These are phyloP conservation scores for Pristiophorus japonicus DNA, from an alignment of 2,113 vertebrate genomes.

Conservation along the genomic window DNA sequence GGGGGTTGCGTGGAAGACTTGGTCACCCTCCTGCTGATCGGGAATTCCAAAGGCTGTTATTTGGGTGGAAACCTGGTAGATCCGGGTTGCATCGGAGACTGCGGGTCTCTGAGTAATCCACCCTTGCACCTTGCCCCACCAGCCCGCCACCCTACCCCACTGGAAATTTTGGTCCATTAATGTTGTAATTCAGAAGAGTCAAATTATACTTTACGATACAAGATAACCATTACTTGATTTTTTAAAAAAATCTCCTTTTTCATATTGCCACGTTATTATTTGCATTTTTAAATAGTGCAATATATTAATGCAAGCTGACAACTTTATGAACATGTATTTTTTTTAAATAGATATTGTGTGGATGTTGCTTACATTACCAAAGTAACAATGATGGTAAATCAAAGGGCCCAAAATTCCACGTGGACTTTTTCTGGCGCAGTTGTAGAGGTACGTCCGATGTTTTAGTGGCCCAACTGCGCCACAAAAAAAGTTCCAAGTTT, in stretches of 20 bases:
- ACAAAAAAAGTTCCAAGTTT: too few species aligned
- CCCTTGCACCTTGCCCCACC: neutral
- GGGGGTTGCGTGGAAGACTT: neutral
- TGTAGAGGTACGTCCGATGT: too few species aligned
- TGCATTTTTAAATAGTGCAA: neutral
- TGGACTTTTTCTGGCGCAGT: too few species aligned
- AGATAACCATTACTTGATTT: neutral
- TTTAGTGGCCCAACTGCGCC: too few species aligned
- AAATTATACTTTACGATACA: neutral
- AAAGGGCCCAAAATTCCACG: too few species aligned
- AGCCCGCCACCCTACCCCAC: neutral
- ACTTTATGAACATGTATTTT: neutral
- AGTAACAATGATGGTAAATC: neutral
- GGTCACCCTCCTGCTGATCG: neutral
- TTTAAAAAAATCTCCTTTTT: neutral
- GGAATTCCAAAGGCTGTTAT: neutral
- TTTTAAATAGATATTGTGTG: neutral
- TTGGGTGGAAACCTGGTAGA: neutral
- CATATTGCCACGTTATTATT: neutral
- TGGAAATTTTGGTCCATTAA: neutral
- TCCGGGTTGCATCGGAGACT: neutral
- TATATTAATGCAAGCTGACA: neutral
- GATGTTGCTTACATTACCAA: neutral
- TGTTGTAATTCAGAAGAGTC: neutral
- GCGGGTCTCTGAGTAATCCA: neutral